Conservation (phyloP, 2,888 invertebrate species). For the Orchesellides sinensis region DNA sequence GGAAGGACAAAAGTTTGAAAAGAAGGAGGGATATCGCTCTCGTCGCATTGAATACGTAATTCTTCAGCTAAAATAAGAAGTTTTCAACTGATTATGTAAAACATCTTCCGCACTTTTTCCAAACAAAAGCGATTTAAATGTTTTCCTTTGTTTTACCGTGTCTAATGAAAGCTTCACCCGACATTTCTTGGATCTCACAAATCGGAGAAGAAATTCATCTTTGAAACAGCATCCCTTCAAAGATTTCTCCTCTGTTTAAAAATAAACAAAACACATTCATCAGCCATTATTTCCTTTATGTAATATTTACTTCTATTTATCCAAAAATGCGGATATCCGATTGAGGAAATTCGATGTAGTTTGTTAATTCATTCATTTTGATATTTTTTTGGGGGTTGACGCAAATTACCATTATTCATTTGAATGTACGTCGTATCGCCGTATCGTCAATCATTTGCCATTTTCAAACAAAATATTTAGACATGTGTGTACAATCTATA, state of each 20-base stretch:
- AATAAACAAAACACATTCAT: constrained; percentile 23
- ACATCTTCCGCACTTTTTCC: too few species aligned
- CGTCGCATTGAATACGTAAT: constrained; percentile 53
- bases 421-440: too few species aligned
- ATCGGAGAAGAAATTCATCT: constrained; percentile 60
- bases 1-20: constrained; percentile 50
- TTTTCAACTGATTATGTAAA: too few species aligned
- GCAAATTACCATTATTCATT: constrained; percentile 31
- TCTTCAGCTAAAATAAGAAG: constrained; percentile 43
- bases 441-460: too few species aligned
- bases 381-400: too few species aligned
- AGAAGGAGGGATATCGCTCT: constrained; percentile 54
- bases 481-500: too few species aligned
- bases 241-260: constrained; percentile 56
- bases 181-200: constrained; percentile 62
- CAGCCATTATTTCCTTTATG: neutral
- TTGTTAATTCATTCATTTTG: neutral
- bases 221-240: constrained; percentile 57
- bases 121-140: neutral
- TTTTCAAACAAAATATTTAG: too few species aligned
- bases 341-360: too few species aligned
- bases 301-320: constrained; percentile 3
- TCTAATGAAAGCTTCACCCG: constrained; percentile 59
- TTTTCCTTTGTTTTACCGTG: constrained; percentile 53
- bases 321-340: constrained; percentile 52